phyloP scores from a whole-genome alignment of 2,113 vertebrate species.

The Coreoperca whiteheadi region DNA sequence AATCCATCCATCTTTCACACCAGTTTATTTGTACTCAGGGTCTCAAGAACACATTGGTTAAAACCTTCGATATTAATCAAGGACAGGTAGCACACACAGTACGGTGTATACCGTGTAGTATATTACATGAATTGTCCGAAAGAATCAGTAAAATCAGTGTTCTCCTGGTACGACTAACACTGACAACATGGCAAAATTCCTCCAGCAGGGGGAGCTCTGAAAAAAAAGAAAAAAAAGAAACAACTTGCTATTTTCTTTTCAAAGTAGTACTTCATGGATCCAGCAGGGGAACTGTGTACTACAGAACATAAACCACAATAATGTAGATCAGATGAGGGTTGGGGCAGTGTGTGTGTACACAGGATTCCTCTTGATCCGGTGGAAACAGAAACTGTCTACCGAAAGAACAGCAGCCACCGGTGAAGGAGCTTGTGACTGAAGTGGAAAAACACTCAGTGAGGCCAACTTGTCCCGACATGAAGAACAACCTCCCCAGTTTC shows the following conservation, averaged over 20 bases:
- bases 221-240: neutral
- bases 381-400: conserved; percentile 36
- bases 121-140: neutral
- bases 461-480: conserved; percentile 30
- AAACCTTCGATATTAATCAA: neutral
- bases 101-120: neutral
- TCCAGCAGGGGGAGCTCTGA: conserved; percentile 43
- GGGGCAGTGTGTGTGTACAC: conserved; percentile 18
- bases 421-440: neutral
- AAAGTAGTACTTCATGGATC: conserved; percentile 6
- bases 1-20: neutral
- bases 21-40: neutral
- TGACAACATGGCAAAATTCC: neutral
- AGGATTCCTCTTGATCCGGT: conserved; percentile 20
- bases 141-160: neutral
- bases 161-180: neutral
- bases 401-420: neutral
- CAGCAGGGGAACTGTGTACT: conserved; percentile 33
- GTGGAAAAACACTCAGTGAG: neutral
- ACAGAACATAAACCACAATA: conserved; percentile 23
- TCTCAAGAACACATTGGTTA: neutral
- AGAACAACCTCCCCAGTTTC: conserved; percentile 3
- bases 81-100: neutral
- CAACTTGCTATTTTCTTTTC: neutral
- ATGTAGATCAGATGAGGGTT: conserved; percentile 34